Evolutionary conservation across 2,797 vertebrate genomes (phyloP).

Genomic region (Chaunax sp.): DNA sequence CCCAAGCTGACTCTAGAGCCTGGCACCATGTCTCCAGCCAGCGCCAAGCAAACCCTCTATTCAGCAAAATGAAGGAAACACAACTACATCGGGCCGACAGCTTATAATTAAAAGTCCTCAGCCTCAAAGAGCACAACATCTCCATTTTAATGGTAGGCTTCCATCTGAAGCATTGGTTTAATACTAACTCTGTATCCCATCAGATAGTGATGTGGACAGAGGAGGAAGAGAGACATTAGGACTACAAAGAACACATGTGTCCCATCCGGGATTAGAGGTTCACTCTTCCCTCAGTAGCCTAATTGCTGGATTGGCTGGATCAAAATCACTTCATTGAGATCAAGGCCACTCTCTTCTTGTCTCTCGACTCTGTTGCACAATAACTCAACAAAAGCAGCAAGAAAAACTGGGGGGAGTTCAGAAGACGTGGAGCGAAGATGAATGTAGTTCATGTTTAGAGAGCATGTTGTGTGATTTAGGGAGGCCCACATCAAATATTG

Average conservation of each 20-base stretch:
- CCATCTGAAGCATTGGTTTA: slow-evolving; percentile 78
- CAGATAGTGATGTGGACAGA: slow-evolving; percentile 79
- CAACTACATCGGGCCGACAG: slow-evolving; percentile 66
- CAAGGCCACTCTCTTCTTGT: slow-evolving; percentile 76
- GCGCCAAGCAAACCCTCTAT: slow-evolving; percentile 74
- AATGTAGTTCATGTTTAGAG: slow-evolving; percentile 83
- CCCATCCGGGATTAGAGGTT: slow-evolving; percentile 81
- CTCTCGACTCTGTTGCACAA: slow-evolving; percentile 74
- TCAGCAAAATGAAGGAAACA: slow-evolving; percentile 76
- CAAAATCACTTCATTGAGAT: slow-evolving; percentile 81
- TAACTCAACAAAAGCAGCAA: slow-evolving; percentile 76
- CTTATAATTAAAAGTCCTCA: slow-evolving; percentile 82
- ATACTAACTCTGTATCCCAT: slow-evolving; percentile 78
- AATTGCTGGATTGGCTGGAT: slow-evolving; percentile 80
- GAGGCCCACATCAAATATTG: slow-evolving; percentile 84
- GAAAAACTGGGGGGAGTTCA: slow-evolving; percentile 46
- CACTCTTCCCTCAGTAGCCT: slow-evolving; percentile 80
- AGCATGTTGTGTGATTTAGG: slow-evolving; percentile 86
- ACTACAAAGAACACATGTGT: slow-evolving; percentile 81
- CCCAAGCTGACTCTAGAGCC: slow-evolving; percentile 70
- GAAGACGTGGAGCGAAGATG: slow-evolving; percentile 73
- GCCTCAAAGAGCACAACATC: slow-evolving; percentile 81
- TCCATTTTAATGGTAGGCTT: slow-evolving; percentile 82
- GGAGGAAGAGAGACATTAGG: slow-evolving; percentile 82
- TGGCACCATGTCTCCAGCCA: slow-evolving; percentile 78